Evolutionary conservation across 2,113 vertebrate species (phyloP).

Genomic region (Puma concolor): DNA sequence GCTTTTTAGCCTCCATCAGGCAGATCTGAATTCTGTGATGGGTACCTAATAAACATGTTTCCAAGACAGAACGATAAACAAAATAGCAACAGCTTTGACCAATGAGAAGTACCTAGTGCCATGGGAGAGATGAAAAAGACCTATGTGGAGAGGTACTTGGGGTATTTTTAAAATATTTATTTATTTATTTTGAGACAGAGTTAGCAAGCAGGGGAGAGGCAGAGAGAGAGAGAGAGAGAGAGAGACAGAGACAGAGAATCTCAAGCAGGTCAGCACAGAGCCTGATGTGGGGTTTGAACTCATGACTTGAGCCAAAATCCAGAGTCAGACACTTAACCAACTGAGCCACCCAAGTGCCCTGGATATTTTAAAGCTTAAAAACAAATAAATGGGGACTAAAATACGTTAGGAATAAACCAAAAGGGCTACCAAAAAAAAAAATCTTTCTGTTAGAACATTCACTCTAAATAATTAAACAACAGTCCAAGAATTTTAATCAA

Average conservation of each 20-base stretch:
- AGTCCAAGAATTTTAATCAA: slow-evolving; percentile 68
- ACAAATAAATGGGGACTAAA: neutral
- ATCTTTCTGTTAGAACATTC: neutral
- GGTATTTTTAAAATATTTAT: no score
- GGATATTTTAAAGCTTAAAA: neutral
- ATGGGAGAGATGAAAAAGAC: neutral
- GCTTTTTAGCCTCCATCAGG: neutral
- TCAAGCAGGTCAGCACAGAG: no score
- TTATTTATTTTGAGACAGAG: no score
- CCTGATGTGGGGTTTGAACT: no score
- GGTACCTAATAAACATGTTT: neutral
- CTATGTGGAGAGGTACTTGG: neutral
- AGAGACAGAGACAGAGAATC: no score
- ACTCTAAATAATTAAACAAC: slow-evolving; percentile 73
- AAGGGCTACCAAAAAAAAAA: neutral
- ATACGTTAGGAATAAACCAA: neutral
- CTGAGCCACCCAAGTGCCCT: no score
- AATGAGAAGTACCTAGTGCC: neutral
- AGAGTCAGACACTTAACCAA: no score
- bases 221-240: no score
- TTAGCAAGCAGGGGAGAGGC: no score
- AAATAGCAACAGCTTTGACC: neutral
- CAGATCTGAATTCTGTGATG: slow-evolving; percentile 27
- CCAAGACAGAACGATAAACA: neutral
- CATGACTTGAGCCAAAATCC: no score